Evolutionary conservation across 2,113 vertebrate species (phyloP), one percentile per base, ranked within the genome.

Genomic region (Taurulus bubalis): DNA sequence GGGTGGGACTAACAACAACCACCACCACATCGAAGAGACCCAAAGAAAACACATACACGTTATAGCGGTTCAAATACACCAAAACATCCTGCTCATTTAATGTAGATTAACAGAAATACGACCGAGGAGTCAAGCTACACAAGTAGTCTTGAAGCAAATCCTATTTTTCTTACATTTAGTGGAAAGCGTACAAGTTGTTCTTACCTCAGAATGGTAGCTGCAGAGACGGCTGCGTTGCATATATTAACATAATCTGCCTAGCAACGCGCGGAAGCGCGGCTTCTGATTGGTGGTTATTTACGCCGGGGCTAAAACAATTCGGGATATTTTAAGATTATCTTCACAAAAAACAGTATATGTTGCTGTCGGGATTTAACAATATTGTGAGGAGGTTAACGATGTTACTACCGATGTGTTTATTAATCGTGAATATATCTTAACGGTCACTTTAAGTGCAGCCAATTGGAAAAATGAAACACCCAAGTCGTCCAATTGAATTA

Each of bases 171-270:
- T 78, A 86, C 56, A 92, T 93, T 94, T 91, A 89, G 90, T 90
- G 85, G 64, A 90, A 94, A 94, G 93, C 90, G 94, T 75, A 85
- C 89, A 94, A 94, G 94, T 95, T 90, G 95, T 94, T 94, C 96
- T 97, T 96, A 96, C 96, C 96, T 96, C 96, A 94, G 95, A 97
- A 97, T 96, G 96, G 96, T 97, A 97, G 96, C 96, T 96, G 96
- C 96, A 96, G 95, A 95, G 94, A 95, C 91, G 95, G 95, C 90
- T 71, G 95, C 93, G 83, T 90, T 86, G 91, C 83, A 90, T 91
- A 95, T 91, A 96, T 97, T 97, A 96, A 75, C 96, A 96, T 97
- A 97, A 95, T 95, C 96, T 96, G 81, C 96, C 96, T 95, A 87
- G 96, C 93, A 96, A 97, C 96, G 83, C 36, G 42, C 3, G 0